These are phyloP conservation scores for Halichondria panicea DNA, from an alignment of 37 sponge, comb jelly and placozoan species.

Conservation along the genomic window DNA sequence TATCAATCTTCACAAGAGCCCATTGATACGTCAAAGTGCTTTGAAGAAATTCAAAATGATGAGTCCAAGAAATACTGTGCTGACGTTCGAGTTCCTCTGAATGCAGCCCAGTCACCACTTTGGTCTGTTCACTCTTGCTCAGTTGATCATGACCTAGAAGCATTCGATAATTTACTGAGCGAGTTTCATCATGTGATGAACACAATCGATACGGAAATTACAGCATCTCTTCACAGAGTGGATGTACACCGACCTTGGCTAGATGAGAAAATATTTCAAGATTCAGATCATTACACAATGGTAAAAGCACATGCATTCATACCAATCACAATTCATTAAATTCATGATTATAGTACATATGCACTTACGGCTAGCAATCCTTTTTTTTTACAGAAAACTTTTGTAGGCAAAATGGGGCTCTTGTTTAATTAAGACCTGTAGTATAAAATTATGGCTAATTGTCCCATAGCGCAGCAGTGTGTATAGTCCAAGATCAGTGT, in stretches of 20 bases:
- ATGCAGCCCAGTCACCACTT: background rate
- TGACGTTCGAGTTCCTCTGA: conserved; percentile 4
- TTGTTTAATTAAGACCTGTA: background rate
- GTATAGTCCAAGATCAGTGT: too few species aligned
- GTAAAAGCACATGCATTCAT: conserved; percentile 8
- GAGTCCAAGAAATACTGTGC: background rate
- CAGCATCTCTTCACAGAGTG: conserved; percentile 17
- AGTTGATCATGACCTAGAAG: conserved; percentile 14
- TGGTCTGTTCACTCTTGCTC: conserved; percentile 18
- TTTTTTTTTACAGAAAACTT: too few species aligned
- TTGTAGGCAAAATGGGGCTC: background rate
- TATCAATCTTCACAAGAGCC: background rate
- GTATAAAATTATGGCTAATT: conserved; percentile 4
- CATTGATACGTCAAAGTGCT: background rate
- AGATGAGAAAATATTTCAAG: conserved; percentile 11
- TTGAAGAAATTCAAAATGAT: background rate
- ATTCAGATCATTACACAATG: conserved; percentile 12
- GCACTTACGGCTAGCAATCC: too few species aligned
- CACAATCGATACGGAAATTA: background rate
- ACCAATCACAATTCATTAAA: background rate
- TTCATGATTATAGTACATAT: too few species aligned
- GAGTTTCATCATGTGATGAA: conserved; percentile 13
- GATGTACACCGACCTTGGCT: conserved; percentile 25
- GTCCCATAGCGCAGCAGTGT: too few species aligned
- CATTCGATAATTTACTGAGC: too few species aligned